Conservation (phyloP, 2,888 invertebrate genomes). For the Coelopa pilipes region DNA sequence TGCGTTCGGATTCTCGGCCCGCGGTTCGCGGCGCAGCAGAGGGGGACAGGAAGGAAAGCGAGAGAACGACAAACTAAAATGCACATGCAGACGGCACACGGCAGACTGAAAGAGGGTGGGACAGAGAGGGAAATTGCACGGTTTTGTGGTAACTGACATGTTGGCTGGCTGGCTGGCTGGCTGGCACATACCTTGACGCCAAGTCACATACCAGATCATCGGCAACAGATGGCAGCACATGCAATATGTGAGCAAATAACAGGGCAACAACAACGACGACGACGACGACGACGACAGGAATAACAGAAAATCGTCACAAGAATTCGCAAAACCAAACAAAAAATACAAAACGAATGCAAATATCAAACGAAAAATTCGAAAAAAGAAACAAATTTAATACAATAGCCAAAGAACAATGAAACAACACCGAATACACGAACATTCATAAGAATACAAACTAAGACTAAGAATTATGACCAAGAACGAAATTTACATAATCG, state of each 20-base stretch:
- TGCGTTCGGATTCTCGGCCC: not conserved
- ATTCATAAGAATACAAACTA: not conserved
- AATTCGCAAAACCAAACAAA: not conserved
- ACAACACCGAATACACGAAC: not conserved
- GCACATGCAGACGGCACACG: not conserved
- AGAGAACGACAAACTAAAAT: not conserved
- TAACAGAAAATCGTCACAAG: not conserved
- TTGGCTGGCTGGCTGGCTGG: slow-evolving; percentile 6
- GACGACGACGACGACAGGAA: not conserved
- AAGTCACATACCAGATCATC: slow-evolving; percentile 34
- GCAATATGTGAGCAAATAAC: slow-evolving; percentile 12
- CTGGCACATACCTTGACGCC: slow-evolving; percentile 34
- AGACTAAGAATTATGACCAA: slow-evolving; percentile 2
- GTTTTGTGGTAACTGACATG: slow-evolving; percentile 23
- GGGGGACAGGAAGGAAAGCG: too few species aligned
- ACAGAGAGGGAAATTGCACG: slow-evolving; percentile 7
- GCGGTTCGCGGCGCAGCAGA: not conserved
- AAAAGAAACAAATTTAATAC: not conserved
- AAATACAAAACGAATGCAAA: not conserved
- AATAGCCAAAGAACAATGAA: not conserved
- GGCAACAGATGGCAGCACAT: slow-evolving; percentile 37
- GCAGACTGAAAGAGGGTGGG: not conserved
- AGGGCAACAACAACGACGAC: not conserved
- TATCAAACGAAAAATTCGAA: not conserved
- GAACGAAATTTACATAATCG: slow-evolving; percentile 28